phyloP scores from a whole-genome alignment of 2,888 invertebrate genomes.

The Plebejus argus region DNA sequence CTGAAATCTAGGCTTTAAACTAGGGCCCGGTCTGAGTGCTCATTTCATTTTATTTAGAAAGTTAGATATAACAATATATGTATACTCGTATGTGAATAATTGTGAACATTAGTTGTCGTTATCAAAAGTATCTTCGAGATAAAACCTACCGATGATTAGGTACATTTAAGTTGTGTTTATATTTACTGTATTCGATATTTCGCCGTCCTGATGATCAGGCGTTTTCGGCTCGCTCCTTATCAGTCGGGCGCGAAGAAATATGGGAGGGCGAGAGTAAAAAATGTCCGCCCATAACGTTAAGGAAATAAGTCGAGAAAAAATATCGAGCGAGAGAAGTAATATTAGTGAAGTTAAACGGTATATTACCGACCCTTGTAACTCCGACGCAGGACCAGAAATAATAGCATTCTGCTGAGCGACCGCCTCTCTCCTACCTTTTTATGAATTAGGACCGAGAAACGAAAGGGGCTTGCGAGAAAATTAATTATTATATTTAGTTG shows the following conservation, averaged over 20 bases:
- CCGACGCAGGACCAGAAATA: background rate
- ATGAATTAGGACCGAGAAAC: background rate
- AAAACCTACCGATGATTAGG: too few species aligned
- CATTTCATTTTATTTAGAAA: background rate
- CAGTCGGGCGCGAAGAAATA: background rate
- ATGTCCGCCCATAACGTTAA: conserved; percentile 2
- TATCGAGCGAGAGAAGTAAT: conserved; percentile 16
- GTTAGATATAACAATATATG: background rate
- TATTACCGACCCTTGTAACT: conserved; percentile 4
- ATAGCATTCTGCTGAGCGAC: background rate
- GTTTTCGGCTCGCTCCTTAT: background rate
- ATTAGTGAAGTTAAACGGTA: conserved; percentile 2
- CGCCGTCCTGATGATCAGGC: background rate
- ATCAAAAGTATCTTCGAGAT: background rate
- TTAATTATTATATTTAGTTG: background rate
- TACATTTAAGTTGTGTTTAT: background rate
- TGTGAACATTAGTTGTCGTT: background rate
- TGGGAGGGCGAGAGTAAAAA: background rate
- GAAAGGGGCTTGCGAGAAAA: background rate
- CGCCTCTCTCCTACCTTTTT: background rate
- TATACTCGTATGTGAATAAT: background rate
- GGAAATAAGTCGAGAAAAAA: conserved; percentile 13
- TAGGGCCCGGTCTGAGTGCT: background rate
- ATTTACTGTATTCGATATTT: background rate
- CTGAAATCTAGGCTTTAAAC: background rate